A percentile compares a stretch with the other conserved stretches of the same genome.
Evolutionary conservation across 2,113 vertebrate genomes (phyloP).

Genomic region (Caranx ignobilis): DNA sequence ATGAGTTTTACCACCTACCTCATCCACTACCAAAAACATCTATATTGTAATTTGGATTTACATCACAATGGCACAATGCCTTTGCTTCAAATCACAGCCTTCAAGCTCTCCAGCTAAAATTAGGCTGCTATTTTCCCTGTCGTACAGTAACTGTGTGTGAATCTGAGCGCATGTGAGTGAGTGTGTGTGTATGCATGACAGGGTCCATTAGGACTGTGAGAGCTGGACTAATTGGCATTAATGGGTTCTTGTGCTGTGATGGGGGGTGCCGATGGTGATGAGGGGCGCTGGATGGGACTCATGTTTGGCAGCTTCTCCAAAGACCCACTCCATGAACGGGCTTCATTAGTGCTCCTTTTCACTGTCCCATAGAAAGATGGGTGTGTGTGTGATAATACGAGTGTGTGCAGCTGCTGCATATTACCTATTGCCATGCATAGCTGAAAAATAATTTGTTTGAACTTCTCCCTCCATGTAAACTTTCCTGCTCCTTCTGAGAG

Average conservation of each 20-base stretch:
- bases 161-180: conserved; percentile 5
- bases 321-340: conserved; percentile 66
- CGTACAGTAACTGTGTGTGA: conserved; percentile 25
- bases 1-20: neutral
- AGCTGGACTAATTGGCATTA: conserved; percentile 71
- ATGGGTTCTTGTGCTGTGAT: conserved; percentile 60
- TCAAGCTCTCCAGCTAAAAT: conserved; percentile 42
- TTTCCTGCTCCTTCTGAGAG: conserved; percentile 7
- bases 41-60: conserved; percentile 38
- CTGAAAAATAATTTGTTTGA: conserved; percentile 26
- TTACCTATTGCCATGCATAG: neutral
- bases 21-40: conserved; percentile 22
- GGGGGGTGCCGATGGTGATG: conserved; percentile 4
- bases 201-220: conserved; percentile 61
- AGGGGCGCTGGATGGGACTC: conserved; percentile 40
- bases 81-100: conserved; percentile 47
- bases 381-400: neutral
- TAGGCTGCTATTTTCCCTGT: conserved; percentile 43
- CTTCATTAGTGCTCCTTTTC: conserved; percentile 67
- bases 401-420: conserved; percentile 19
- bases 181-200: conserved; percentile 22
- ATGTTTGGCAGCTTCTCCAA: conserved; percentile 67
- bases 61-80: conserved; percentile 30
- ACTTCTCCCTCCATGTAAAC: conserved; percentile 8
- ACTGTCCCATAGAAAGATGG: conserved; percentile 37